phyloP scores from a whole-genome alignment of 2,888 invertebrate genomes.

The Eristalis tenax region DNA sequence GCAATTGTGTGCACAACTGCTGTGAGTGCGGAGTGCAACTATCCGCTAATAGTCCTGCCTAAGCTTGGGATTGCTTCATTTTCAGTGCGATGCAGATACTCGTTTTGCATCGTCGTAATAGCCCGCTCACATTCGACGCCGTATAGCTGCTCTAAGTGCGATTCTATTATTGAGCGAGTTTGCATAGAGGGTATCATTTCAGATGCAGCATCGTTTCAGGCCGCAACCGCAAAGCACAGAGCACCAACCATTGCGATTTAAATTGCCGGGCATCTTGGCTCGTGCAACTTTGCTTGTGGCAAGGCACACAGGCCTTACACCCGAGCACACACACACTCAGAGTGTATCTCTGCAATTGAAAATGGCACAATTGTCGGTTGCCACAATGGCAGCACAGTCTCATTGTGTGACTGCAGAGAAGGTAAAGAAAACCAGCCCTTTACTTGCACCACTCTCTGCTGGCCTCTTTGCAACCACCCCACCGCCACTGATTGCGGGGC shows the following conservation, averaged over 20 bases:
- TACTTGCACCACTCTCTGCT: background rate
- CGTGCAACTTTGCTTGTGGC: background rate
- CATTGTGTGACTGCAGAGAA: background rate
- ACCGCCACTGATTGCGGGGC: background rate
- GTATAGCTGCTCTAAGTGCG: constrained; percentile 42
- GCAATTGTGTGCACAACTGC: background rate
- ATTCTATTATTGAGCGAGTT: constrained; percentile 60
- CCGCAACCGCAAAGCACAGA: background rate
- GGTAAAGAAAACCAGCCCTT: background rate
- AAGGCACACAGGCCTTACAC: background rate
- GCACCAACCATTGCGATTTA: background rate
- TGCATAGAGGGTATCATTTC: constrained; percentile 49
- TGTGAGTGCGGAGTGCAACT: background rate
- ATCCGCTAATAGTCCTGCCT: background rate
- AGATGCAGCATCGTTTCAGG: background rate
- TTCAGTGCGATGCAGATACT: background rate
- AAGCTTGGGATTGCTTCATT: background rate
- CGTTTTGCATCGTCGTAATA: constrained; percentile 8
- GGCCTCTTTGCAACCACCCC: background rate
- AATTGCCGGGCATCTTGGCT: background rate
- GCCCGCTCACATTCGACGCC: constrained; percentile 7
- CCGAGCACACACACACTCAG: background rate
- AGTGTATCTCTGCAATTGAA: background rate
- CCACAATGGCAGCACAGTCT: background rate
- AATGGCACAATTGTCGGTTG: background rate